Evolutionary conservation across 2,113 vertebrate species (phyloP).

Genomic region (Malaclemys terrapin): DNA sequence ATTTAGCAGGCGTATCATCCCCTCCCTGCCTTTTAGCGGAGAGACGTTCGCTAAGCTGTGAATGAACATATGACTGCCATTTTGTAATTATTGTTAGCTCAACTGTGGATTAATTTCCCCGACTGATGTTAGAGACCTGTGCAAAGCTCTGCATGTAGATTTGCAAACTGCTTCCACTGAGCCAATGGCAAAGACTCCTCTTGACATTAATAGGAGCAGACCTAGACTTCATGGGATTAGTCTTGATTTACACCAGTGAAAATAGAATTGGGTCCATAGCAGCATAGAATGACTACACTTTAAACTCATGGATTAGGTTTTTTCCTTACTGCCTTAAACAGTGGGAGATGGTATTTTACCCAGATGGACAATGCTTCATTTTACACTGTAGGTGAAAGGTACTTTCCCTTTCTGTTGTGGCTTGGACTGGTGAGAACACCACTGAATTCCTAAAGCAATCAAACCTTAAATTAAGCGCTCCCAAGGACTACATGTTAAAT

Average conservation of each 20-base stretch:
- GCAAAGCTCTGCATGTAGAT: not conserved
- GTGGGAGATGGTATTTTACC: not conserved
- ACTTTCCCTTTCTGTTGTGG: not conserved
- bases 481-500: not conserved
- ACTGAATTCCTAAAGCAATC: not conserved
- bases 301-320: not conserved
- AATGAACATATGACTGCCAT: not conserved
- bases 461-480: not conserved
- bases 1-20: not conserved
- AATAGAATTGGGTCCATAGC: not conserved
- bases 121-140: not conserved
- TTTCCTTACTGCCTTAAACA: not conserved
- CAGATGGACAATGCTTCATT: not conserved
- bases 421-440: not conserved
- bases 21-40: not conserved
- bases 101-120: not conserved
- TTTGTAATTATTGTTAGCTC: not conserved
- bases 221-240: not conserved
- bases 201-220: not conserved
- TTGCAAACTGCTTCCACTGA: not conserved
- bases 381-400: not conserved
- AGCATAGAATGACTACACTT: not conserved
- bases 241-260: not conserved
- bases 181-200: not conserved
- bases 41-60: not conserved